Base-by-base conservation (phyloP, 2,797 vertebrate genomes). In the Chrysocyon brachyurus region DNA sequence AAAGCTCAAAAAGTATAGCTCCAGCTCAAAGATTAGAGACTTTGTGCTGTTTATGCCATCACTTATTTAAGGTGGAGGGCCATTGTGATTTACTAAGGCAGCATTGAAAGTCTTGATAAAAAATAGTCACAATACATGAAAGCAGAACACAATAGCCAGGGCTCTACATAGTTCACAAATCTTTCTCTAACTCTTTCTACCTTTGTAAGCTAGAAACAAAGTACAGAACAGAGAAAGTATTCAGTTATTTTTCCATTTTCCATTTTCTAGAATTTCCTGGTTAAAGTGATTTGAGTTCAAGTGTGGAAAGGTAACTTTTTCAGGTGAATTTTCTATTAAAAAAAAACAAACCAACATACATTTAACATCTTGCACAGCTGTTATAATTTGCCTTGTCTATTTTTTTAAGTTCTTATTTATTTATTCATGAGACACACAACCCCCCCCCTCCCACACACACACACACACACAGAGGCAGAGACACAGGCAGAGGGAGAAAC, bases 41-140 rank as follows among this genome's bases (percentile, higher is more conserved):
- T 54, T 78, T 82, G 31, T 46, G 64, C 2, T 59, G 33, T 70
- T 64, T 77, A 6, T 73, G 6, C 46, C 72, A 61, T 79, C 21
- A n/a, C 75, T 52, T 84, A n/a, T 22, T 24, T 82, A 89, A 94
- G 14, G 6, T 12, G 11, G 57, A 87, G 16, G n/a, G 21, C 46
- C 24, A 81, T 85, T 85, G 87, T 73, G 72, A 90, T 85, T 92
- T 49, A 57, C n/a, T 36, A 92, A 93, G 21, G 52, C 12, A 90
- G 24, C 40, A 91, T 84, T 46, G 17, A 75, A 66, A 91, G 36
- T 36, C 21, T 40, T 17, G 7, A 84, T 7, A 85, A 61, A 96
- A 1, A 40, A 87, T 15, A 87, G 31, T 63, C n/a, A n/a, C 17
- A 28, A 63, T 10, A 61, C 9, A 57, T 5, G 22, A 87, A 86